Evolutionary conservation across 92 coral and sea anemone species (phyloP).

Genomic region (Virgularia gustaviana): DNA sequence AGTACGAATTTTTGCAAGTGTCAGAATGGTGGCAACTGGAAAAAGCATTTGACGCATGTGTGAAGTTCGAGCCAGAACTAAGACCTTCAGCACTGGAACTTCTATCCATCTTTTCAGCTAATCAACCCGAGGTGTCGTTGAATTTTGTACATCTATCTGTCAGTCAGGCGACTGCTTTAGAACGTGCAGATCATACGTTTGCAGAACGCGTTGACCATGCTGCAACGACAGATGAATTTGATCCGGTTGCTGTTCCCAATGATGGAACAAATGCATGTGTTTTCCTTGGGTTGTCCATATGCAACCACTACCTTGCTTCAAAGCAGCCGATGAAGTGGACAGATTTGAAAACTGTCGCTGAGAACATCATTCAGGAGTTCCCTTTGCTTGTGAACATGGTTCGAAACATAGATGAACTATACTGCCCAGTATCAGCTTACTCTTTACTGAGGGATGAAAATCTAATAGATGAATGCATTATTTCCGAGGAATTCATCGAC

Average conservation of each 20-base stretch:
- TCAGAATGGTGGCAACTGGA: conserved; percentile 10
- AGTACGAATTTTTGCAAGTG: background rate
- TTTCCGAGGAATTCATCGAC: conserved; percentile 16
- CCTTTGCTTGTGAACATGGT: background rate
- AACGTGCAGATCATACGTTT: background rate
- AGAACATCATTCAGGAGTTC: background rate
- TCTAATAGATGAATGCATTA: background rate
- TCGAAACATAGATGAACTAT: background rate
- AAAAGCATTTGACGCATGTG: conserved; percentile 1
- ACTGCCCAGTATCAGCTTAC: conserved; percentile 17
- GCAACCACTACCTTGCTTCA: background rate
- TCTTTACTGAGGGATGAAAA: background rate
- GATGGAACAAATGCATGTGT: conserved; percentile 27
- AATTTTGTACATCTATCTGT: background rate
- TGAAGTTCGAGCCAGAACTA: background rate
- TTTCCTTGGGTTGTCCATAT: conserved; percentile 3
- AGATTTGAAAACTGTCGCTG: background rate
- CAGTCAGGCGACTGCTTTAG: conserved; percentile 17
- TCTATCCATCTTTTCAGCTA: background rate
- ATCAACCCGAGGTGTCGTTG: background rate
- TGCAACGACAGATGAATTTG: background rate
- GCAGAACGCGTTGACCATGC: background rate
- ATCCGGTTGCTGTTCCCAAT: background rate
- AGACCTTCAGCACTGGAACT: background rate
- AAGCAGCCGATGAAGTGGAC: background rate